Percentiles rank a stretch among this genome's conserved stretches.
phyloP scores from a whole-genome alignment of 2,888 invertebrate genomes.

The Antitype chi region DNA sequence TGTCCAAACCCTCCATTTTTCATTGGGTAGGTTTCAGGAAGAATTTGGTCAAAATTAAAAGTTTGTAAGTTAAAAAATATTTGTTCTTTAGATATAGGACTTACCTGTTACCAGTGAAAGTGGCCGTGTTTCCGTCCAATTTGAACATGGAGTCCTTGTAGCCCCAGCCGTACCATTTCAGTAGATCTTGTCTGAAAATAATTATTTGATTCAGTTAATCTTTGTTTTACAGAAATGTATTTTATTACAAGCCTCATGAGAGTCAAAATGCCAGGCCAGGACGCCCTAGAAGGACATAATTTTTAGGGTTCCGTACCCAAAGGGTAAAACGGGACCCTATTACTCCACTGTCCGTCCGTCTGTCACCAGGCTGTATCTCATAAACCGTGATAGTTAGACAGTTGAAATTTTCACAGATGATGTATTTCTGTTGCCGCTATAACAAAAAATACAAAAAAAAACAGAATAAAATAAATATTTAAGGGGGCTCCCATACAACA shows the following conservation, averaged over 20 bases:
- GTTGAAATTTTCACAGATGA: too few species aligned
- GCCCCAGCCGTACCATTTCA: slow-evolving; percentile 99
- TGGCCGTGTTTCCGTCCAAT: slow-evolving; percentile 91
- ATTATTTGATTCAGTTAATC: not conserved
- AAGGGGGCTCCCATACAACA: too few species aligned
- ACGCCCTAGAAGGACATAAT: too few species aligned
- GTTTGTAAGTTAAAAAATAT: not conserved
- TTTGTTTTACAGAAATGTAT: not conserved
- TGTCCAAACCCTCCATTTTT: not conserved
- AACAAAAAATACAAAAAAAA: too few species aligned
- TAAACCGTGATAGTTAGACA: too few species aligned
- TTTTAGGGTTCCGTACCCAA: too few species aligned
- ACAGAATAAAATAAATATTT: too few species aligned
- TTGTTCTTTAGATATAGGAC: slow-evolving; percentile 45
- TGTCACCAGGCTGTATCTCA: too few species aligned
- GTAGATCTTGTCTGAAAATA: slow-evolving; percentile 94
- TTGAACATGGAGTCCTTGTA: slow-evolving; percentile 98
- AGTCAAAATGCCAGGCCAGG: too few species aligned
- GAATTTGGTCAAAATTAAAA: not conserved
- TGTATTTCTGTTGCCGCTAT: too few species aligned
- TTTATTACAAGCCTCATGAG: not conserved
- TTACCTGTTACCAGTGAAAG: slow-evolving; percentile 96
- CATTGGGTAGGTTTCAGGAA: not conserved
- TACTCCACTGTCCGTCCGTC: too few species aligned
- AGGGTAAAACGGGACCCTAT: too few species aligned